Evolutionary conservation across 2,888 invertebrate species (phyloP).

Genomic region (Drosophila niveifrons): DNA sequence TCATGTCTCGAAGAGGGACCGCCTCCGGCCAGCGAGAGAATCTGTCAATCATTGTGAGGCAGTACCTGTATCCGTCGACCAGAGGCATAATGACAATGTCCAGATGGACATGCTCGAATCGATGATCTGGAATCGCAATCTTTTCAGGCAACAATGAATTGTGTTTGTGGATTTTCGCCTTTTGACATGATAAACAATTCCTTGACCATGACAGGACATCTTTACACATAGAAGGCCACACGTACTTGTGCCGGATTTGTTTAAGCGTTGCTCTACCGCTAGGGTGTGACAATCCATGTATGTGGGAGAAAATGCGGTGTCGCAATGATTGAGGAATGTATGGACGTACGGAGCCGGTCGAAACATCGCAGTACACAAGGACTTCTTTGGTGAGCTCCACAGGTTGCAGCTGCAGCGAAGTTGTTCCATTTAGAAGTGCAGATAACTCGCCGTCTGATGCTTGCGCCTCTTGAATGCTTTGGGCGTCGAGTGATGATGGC

Average conservation of each 20-base stretch:
- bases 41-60: constrained; percentile 10
- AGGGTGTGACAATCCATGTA: constrained; percentile 6
- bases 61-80: neutral
- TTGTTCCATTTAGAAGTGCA: neutral
- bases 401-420: neutral
- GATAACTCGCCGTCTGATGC: too few species aligned
- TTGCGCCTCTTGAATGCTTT: neutral
- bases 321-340: neutral
- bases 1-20: neutral
- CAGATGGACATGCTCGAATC: constrained; percentile 20
- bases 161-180: constrained; percentile 10
- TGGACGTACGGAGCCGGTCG: neutral
- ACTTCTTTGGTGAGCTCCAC: neutral
- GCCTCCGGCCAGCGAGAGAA: neutral
- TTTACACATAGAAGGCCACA: constrained; percentile 8
- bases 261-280: neutral
- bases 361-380: neutral
- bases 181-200: constrained; percentile 18
- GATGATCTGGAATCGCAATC: constrained; percentile 1
- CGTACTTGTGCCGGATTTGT: neutral
- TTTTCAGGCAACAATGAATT: neutral
- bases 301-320: neutral
- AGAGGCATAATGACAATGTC: constrained; percentile 21
- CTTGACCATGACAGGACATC: constrained; percentile 3
- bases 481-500: neutral